Conservation (phyloP, 2,797 vertebrate species). For the Merluccius polli region DNA sequence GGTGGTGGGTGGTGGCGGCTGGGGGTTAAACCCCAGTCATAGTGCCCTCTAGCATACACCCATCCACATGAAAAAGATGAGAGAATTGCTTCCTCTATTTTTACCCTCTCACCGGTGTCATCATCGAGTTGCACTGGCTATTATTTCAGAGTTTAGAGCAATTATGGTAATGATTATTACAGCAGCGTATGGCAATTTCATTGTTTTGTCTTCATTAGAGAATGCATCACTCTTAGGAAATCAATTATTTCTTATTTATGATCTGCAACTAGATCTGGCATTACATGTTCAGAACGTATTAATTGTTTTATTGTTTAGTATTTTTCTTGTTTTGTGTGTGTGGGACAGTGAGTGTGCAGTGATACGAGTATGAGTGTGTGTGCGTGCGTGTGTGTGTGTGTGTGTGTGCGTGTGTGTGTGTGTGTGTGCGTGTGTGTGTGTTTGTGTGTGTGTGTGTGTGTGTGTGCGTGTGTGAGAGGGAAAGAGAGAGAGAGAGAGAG, state of each 20-base stretch:
- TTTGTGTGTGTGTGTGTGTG: neutral
- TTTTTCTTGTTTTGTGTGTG: neutral
- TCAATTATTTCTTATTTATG: conserved; percentile 3
- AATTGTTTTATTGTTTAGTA: neutral
- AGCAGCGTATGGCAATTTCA: conserved; percentile 32
- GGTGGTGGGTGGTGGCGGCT: neutral
- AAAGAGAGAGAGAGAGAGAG: too few species aligned
- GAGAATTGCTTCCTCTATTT: conserved; percentile 64
- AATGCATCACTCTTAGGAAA: conserved; percentile 37
- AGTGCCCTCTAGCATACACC: conserved; percentile 57
- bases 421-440: neutral
- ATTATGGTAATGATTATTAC: conserved; percentile 68
- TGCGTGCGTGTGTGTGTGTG: neutral
- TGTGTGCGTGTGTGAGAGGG: neutral
- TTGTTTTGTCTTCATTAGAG: conserved; percentile 29
- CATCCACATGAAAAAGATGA: conserved; percentile 61
- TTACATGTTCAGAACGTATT: neutral
- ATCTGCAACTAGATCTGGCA: neutral
- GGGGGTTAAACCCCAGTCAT: conserved; percentile 62
- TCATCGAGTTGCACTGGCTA: conserved; percentile 62
- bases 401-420: neutral
- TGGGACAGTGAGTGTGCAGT: too few species aligned
- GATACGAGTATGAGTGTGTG: too few species aligned
- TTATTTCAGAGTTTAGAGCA: conserved; percentile 70
- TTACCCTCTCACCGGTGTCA: conserved; percentile 59